phyloP scores from a whole-genome alignment of 2,797 vertebrate genomes.

The Nannoperca obscura region DNA sequence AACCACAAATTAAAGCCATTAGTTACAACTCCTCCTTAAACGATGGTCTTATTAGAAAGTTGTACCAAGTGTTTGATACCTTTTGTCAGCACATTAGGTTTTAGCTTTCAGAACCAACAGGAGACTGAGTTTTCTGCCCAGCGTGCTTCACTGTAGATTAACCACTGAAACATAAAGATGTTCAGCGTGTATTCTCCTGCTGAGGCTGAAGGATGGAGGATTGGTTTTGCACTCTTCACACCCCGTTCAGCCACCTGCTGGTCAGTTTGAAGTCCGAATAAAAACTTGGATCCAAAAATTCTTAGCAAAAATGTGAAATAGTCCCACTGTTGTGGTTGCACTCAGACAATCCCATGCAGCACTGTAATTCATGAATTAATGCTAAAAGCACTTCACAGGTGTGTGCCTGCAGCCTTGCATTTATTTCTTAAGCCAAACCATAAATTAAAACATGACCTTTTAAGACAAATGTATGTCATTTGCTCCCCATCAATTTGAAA shows the following conservation, averaged over 20 bases:
- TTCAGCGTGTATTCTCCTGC: background rate
- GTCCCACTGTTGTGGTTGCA: background rate
- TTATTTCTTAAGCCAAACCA: constrained; percentile 78
- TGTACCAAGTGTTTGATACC: too few species aligned
- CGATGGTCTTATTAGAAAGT: background rate
- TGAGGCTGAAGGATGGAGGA: background rate
- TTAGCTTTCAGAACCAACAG: background rate
- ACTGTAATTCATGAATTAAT: background rate
- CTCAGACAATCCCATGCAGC: background rate
- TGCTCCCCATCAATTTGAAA: constrained; percentile 40
- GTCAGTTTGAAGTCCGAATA: background rate
- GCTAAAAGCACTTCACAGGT: background rate
- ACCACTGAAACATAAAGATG: background rate
- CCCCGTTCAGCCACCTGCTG: constrained; percentile 63
- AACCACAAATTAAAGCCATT: background rate
- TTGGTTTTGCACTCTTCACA: background rate
- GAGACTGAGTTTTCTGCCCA: background rate
- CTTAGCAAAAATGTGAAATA: background rate
- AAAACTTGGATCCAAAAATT: background rate
- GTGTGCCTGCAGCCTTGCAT: constrained; percentile 46
- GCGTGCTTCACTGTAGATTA: background rate
- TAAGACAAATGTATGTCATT: constrained; percentile 59
- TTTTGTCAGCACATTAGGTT: background rate
- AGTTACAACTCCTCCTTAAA: background rate
- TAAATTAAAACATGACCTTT: constrained; percentile 65